phyloP scores from a whole-genome alignment of 2,113 vertebrate genomes.

The Tragelaphus scriptus region DNA sequence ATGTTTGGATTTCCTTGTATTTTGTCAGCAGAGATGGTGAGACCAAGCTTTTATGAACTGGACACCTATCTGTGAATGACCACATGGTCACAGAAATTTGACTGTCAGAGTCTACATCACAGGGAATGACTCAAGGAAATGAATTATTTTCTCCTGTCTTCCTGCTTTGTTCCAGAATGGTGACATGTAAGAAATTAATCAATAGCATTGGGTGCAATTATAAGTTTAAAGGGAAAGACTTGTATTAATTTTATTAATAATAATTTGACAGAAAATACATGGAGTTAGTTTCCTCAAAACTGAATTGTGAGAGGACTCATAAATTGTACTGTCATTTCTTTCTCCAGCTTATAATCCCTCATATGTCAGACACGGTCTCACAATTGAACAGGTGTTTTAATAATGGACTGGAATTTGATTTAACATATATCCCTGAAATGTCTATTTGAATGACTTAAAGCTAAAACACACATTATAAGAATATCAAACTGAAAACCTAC shows the following conservation, averaged over 20 bases:
- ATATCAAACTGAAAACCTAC: neutral
- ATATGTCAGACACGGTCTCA: slow-evolving; percentile 35
- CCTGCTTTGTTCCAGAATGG: neutral
- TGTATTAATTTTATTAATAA: slow-evolving; percentile 68
- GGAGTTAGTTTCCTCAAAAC: slow-evolving; percentile 48
- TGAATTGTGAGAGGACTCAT: slow-evolving; percentile 54
- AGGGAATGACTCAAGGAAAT: slow-evolving; percentile 28
- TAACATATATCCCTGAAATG: slow-evolving; percentile 21
- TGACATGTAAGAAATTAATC: slow-evolving; percentile 50
- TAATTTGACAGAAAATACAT: slow-evolving; percentile 65
- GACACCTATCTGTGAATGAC: neutral
- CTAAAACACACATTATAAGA: neutral
- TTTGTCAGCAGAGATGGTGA: neutral
- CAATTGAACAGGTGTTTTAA: slow-evolving; percentile 45
- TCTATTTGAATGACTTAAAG: neutral
- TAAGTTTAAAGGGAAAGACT: slow-evolving; percentile 36
- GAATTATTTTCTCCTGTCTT: slow-evolving; percentile 19
- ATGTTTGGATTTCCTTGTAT: neutral
- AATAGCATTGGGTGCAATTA: neutral
- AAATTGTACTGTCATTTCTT: slow-evolving; percentile 63
- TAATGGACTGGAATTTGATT: slow-evolving; percentile 54
- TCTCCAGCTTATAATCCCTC: slow-evolving; percentile 33
- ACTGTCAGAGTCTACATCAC: slow-evolving; percentile 35
- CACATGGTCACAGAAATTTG: slow-evolving; percentile 35
- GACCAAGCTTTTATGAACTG: slow-evolving; percentile 11